Conservation (phyloP, 2,113 vertebrate species). For the Ptilorrhoa leucosticta region DNA sequence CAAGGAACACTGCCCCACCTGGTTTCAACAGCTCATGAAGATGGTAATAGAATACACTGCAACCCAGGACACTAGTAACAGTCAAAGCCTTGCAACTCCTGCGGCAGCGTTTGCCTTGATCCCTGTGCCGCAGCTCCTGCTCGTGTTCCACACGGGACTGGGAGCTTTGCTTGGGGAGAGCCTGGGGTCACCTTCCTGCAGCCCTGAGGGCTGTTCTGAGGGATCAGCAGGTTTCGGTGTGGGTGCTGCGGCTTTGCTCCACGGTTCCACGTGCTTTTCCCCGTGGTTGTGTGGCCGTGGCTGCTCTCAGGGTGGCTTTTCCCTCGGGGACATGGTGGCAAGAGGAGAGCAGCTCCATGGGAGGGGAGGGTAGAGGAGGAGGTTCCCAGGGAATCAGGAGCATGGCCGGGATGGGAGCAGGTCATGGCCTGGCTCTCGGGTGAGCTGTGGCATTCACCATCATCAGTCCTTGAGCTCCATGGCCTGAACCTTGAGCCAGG, state of each 20-base stretch:
- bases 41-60: too few species aligned
- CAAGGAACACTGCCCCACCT: too few species aligned
- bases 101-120: rapidly evolving
- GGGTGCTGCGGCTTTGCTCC: neutral
- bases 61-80: too few species aligned
- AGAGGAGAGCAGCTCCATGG: neutral
- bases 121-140: neutral
- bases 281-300: rapidly evolving
- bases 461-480: neutral
- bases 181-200: neutral
- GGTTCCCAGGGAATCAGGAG: neutral
- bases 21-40: too few species aligned
- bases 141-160: rapidly evolving
- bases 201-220: rapidly evolving
- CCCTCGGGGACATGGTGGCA: neutral
- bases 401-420: neutral
- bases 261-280: neutral
- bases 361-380: neutral
- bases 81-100: neutral
- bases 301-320: neutral
- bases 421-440: neutral
- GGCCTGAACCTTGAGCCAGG: neutral
- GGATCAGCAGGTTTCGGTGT: neutral
- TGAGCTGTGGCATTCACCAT: neutral
- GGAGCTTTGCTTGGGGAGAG: neutral